Percentiles rank a stretch among this genome's conserved stretches.
phyloP scores from a whole-genome alignment of 1,140 invertebrate species.

The Drosophila kikkawai region DNA sequence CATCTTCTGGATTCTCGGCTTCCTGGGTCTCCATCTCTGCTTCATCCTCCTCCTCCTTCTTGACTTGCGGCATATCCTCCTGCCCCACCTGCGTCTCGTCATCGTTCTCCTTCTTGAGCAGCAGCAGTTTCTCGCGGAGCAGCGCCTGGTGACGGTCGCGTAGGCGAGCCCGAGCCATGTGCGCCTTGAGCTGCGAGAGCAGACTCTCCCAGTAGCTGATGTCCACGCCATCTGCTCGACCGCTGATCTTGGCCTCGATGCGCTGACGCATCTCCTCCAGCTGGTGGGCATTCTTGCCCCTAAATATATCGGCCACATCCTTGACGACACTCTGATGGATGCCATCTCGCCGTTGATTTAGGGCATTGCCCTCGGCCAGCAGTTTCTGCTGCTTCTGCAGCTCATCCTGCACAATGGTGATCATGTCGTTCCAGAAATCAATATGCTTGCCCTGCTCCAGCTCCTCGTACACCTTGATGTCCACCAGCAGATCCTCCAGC shows the following conservation, averaged over 20 bases:
- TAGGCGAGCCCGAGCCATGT: slow-evolving; percentile 96
- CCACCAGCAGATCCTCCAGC: slow-evolving; percentile 98
- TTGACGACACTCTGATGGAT: slow-evolving; percentile 96
- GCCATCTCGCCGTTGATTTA: slow-evolving; percentile 92
- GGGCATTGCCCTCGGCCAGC: slow-evolving; percentile 87
- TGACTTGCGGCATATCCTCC: slow-evolving; percentile 7
- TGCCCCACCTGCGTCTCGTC: slow-evolving; percentile 53
- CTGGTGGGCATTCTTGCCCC: slow-evolving; percentile 96
- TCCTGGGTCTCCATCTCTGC: slow-evolving; percentile 22
- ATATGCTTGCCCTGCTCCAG: slow-evolving; percentile 94
- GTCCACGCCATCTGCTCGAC: slow-evolving; percentile 95
- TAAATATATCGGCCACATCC: slow-evolving; percentile 95
- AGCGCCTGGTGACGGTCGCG: slow-evolving; percentile 97
- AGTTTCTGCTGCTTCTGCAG: slow-evolving; percentile 93
- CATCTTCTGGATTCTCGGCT: slow-evolving; percentile 17
- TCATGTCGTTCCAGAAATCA: slow-evolving; percentile 99
- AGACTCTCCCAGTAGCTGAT: slow-evolving; percentile 99
- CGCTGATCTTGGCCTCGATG: slow-evolving; percentile 95
- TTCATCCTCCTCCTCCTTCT: slow-evolving; percentile 35
- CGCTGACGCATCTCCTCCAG: slow-evolving; percentile 92
- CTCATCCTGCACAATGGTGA: slow-evolving; percentile 98
- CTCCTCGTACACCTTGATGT: slow-evolving; percentile 97
- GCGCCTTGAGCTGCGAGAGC: slow-evolving; percentile 96
- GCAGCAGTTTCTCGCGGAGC: slow-evolving; percentile 94
- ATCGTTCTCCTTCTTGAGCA: slow-evolving; percentile 91